Evolutionary conservation across 1,140 invertebrate species (phyloP).

Genomic region (Pentalonia nigronervosa): DNA sequence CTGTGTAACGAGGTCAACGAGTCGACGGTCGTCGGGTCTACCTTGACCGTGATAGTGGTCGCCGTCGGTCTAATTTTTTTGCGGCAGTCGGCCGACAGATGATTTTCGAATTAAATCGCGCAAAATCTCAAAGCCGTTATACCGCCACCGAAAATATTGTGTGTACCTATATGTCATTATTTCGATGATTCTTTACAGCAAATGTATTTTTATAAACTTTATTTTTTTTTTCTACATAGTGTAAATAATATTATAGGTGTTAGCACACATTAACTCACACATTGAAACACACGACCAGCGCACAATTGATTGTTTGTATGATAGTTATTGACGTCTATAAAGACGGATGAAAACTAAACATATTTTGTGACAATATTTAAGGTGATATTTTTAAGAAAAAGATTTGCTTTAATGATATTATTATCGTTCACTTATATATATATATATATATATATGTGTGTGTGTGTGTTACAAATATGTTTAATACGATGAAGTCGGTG

Average conservation of each 20-base stretch:
- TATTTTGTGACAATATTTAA: neutral
- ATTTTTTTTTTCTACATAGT: too few species aligned
- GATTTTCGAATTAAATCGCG: neutral
- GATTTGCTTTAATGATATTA: too few species aligned
- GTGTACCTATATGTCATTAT: neutral
- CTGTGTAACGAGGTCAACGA: conserved; percentile 41
- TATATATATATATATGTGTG: too few species aligned
- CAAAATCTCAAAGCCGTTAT: neutral
- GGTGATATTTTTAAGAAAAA: too few species aligned
- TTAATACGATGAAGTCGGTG: too few species aligned
- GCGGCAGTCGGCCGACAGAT: conserved; percentile 16
- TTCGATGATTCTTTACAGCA: neutral
- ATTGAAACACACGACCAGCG: neutral
- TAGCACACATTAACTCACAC: neutral
- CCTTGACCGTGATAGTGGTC: conserved; percentile 27
- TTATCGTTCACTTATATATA: too few species aligned
- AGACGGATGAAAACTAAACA: neutral
- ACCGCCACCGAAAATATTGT: neutral
- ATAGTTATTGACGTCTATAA: neutral
- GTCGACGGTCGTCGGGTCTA: neutral
- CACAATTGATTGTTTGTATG: neutral
- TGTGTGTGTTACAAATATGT: too few species aligned
- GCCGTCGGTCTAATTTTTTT: conserved; percentile 10
- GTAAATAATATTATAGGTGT: too few species aligned
- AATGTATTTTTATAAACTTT: too few species aligned